Base-by-base conservation (phyloP, 2,797 vertebrate species). In the Okamejei kenojei region DNA sequence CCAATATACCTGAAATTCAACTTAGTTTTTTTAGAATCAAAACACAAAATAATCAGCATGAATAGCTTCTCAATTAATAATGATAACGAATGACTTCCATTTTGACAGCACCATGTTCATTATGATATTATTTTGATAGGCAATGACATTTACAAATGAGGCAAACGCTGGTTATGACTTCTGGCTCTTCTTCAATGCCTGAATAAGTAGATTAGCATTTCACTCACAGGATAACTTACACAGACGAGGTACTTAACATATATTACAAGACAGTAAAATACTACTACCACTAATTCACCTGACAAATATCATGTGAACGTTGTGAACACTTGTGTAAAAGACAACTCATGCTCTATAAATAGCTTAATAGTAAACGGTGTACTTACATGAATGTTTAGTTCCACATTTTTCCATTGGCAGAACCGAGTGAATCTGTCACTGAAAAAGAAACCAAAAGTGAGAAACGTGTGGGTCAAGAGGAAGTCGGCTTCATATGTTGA, bases 341-440 rank as follows among this genome's bases (percentile, higher is more conserved):
- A 2, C n/a, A 88, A 88, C 84, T 68, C 65, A 32, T 65, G 58
- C 58, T 32, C 61, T n/a, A 32, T 32, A 88, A 88, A 65, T 65
- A 63, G 5, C 7, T 19, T n/a, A 65, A 35, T 21, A 68, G 63
- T 35, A 88, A 68, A 65, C 21, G 4, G 19, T 35, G 21, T 95
- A 99, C 99, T 98, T 95, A 99, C 99, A 68, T 99, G 99, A 95
- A 99, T 99, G 95, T 99, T 99, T 94, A 99, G 97, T 95, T 99
- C 99, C 93, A 99, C 98, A 38, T 99, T 99, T 96, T 99, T 99
- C 99, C 99, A 99, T 95, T 99, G 99, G 95, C 98, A 99, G 94
- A 99, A 99, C 90, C 99, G 97, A 93, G 99, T 99, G 94, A 99
- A 99, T 95, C 98, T 99, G 96, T 99, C 99, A 93, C 99, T 99